A percentile compares a stretch with the other conserved stretches of the same genome.
Evolutionary conservation across 2,888 invertebrate species (phyloP).

Genomic region (Zootermopsis nevadensis): DNA sequence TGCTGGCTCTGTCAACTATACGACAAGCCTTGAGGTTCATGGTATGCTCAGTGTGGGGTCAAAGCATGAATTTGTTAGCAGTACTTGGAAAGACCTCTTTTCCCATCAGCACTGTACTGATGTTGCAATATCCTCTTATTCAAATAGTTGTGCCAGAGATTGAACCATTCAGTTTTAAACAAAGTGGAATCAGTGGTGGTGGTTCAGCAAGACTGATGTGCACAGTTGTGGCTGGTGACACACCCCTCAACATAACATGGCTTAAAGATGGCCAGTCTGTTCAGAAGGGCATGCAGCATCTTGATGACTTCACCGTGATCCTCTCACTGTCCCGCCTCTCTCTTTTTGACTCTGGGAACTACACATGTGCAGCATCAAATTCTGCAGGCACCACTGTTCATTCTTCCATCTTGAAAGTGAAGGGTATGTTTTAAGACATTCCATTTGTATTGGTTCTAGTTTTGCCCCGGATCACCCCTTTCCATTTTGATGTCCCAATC

Average conservation of each 20-base stretch:
- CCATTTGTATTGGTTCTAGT: conserved; percentile 69
- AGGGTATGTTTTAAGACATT: conserved; percentile 64
- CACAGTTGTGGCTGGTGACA: conserved; percentile 58
- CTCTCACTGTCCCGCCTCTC: conserved; percentile 64
- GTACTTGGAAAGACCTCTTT: not conserved
- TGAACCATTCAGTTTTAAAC: conserved; percentile 67
- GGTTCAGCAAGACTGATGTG: conserved; percentile 66
- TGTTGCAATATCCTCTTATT: conserved; percentile 22
- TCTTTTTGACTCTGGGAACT: conserved; percentile 65
- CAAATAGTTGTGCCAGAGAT: conserved; percentile 66
- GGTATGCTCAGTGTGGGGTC: conserved; percentile 42
- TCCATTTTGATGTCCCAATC: conserved; percentile 80
- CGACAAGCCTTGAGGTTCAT: conserved; percentile 55
- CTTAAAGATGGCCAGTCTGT: conserved; percentile 63
- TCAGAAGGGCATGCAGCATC: conserved; percentile 56
- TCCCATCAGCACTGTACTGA: not conserved
- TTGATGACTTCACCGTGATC: conserved; percentile 65
- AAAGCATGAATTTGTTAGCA: not conserved
- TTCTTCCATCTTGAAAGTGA: conserved; percentile 68
- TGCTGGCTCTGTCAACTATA: conserved; percentile 58
- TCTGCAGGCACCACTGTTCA: conserved; percentile 67
- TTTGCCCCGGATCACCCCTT: conserved; percentile 83
- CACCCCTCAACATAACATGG: conserved; percentile 61
- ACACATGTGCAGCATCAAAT: conserved; percentile 70
- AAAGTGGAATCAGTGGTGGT: conserved; percentile 66